Evolutionary conservation across 2,888 invertebrate species (phyloP), one percentile per base, ranked within the genome.

Genomic region (Meandrusa payeni): DNA sequence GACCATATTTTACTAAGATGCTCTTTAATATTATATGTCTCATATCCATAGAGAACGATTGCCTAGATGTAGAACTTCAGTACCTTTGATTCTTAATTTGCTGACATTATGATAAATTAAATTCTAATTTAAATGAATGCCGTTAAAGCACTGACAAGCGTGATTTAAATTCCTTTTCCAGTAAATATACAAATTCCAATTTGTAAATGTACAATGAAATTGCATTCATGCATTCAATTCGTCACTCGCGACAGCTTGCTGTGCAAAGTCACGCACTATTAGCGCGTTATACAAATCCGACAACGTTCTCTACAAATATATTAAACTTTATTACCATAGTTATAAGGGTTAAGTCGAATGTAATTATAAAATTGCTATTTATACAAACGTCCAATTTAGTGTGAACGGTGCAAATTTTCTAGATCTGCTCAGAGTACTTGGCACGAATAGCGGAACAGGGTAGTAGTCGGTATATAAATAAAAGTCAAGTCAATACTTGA

Each of bases 261-360:
- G 24, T 36, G 42, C 29, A 42, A 37, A 42, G 42, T 42, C 36
- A 42, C 36, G 42, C 29, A 42, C 36, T 42, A 42, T 37, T 42
- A 42, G 31, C 23, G 23, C 3, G 12, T n/a, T 36, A 5, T 19
- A 12, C 24, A 26, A 19, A 17, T 11, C 3, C 4, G 5, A 9
- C 11, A 19, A 7, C 6, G 1, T 4, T 5, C 5, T 5, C 2
- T 10, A 7, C 2, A 12, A 5, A 12, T 11, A 19, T 7, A 24
- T 19, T 13, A n/a, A 42, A 42, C 36, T 17, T 24, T 42, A 36
- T 24, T 5, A 0, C 0, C 0, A n/a, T 9, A 1, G 1, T 0
- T 1, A 37, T 42, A 37, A 36, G 23, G 12, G 17, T 31, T 36
- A 2, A 1, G 4, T 2, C 3, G 11, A 12, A 7, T 10, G 36